Evolutionary conservation across 2,888 invertebrate genomes (phyloP), one percentile per base, ranked within the genome.

Genomic region (Oeneis ivallda): DNA sequence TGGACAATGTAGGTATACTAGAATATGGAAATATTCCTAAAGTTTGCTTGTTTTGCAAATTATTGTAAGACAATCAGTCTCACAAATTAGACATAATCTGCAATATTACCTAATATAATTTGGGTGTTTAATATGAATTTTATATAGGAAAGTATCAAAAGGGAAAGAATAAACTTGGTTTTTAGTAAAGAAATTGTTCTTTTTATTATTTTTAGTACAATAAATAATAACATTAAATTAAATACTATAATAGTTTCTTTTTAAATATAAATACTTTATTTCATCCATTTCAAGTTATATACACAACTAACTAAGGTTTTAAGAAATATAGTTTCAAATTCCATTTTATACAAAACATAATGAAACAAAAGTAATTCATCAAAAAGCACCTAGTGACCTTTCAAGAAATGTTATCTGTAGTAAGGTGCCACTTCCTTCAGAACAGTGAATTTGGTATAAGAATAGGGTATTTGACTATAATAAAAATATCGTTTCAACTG

Each of bases 101-200:
- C 47, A 43, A 45, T 49, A 59, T 59, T 47, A 57, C 49, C 47
- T 32, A 39, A 41, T n/a, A 47, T 50, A 9, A 49, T 49, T 56
- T 49, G 56, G 63, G 47, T 63, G 47, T 39, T 49, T 63, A 19
- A 11, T 39, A 13, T 56, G 17, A 10, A 26, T 39, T 41, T 54
- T 54, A 63, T 45, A 34, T 47, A 15, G n/a, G n/a, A 47, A 37
- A 57, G 17, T 39, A 26, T 10, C 39, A 56, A 64, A 64, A 57
- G 50, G 50, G 49, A 64, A 60, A 62, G 54, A 56, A 61, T 64
- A 67, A 67, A 67, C 60, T 58, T 67, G 64, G 57, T 62, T 67
- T 67, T 64, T 61, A 61, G 64, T 61, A 58, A 47, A 61, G 17
- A 66, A 39, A 32, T 37, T 58, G 32, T 49, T 67, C 26, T 43